phyloP scores from a whole-genome alignment of 2,797 vertebrate genomes.

The Halcyon smyrnensis region DNA sequence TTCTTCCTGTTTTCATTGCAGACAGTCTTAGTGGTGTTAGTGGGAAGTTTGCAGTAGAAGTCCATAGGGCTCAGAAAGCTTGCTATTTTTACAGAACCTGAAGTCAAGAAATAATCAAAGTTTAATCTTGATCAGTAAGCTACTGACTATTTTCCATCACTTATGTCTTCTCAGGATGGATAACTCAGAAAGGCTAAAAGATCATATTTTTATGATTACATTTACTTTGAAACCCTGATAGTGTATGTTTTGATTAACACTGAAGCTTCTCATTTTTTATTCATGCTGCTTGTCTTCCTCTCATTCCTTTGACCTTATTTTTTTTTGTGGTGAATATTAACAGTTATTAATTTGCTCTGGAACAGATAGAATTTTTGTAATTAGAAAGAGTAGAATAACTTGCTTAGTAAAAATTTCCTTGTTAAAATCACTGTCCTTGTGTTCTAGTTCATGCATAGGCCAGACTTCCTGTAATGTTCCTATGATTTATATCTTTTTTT shows the following conservation, averaged over 20 bases:
- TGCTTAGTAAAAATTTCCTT: not conserved
- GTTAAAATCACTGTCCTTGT: not conserved
- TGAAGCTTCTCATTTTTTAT: not conserved
- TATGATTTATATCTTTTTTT: not conserved
- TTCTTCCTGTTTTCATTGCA: not conserved
- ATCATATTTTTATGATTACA: not conserved
- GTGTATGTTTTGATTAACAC: not conserved
- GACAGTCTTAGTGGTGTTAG: not conserved
- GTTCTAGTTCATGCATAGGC: not conserved
- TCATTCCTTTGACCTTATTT: not conserved
- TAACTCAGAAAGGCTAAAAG: not conserved
- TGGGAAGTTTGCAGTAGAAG: not conserved
- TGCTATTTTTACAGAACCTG: not conserved
- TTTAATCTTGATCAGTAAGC: not conserved
- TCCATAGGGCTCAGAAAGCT: not conserved
- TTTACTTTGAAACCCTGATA: not conserved
- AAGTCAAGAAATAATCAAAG: not conserved
- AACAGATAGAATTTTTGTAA: not conserved
- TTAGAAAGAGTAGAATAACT: not conserved
- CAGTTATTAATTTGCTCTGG: not conserved
- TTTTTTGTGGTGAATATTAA: not conserved
- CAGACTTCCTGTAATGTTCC: not conserved
- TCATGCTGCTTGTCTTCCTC: not conserved
- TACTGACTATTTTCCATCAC: not conserved
- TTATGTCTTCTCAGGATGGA: not conserved